phyloP scores from a whole-genome alignment of 1,140 invertebrate species.

The Camponotus floridanus region DNA sequence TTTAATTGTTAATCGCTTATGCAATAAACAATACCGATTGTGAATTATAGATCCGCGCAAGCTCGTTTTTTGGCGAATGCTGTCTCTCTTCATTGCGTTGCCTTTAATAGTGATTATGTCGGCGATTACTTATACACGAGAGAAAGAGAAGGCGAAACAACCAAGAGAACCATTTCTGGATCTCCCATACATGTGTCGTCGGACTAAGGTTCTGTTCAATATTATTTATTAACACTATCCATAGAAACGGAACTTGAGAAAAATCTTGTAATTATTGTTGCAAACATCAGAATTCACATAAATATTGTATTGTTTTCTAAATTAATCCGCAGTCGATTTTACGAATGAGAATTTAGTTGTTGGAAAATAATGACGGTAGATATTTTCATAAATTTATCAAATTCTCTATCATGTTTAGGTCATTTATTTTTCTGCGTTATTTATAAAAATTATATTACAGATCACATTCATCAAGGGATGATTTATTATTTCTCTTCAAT shows the following conservation, averaged over 20 bases:
- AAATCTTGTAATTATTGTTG: background rate
- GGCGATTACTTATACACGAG: background rate
- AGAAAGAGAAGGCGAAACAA: conserved; percentile 42
- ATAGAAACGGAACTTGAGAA: background rate
- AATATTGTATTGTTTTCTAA: no score
- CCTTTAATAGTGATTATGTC: conserved; percentile 61
- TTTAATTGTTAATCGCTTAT: conserved; percentile 10
- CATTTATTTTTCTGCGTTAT: background rate
- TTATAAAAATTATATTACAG: background rate
- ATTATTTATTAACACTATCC: background rate
- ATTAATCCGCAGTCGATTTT: no score
- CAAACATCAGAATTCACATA: no score
- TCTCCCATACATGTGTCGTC: conserved; percentile 71
- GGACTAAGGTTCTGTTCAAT: conserved; percentile 70
- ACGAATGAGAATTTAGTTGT: no score
- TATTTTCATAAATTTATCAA: no score
- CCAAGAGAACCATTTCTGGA: conserved; percentile 71
- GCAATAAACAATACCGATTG: conserved; percentile 7
- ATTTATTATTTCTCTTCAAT: no score
- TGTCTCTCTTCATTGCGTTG: conserved; percentile 40
- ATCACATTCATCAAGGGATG: background rate
- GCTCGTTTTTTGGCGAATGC: conserved; percentile 1
- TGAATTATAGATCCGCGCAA: conserved; percentile 9
- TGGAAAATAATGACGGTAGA: no score
- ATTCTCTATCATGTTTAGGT: no score